These are phyloP conservation scores for Hipparchia semele DNA, from an alignment of 2,888 invertebrate species.

Conservation along the genomic window DNA sequence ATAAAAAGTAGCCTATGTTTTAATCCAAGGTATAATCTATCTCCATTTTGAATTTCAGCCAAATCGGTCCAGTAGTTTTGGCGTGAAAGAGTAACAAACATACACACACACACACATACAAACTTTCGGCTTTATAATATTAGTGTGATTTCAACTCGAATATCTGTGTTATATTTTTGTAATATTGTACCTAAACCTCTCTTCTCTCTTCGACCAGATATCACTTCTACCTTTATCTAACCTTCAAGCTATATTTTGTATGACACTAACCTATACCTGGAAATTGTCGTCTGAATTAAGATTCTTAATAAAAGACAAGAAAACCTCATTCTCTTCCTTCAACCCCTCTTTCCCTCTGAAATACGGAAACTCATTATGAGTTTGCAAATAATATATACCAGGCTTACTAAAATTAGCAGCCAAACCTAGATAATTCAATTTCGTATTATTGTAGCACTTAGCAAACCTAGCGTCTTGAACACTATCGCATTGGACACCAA, in stretches of 20 bases:
- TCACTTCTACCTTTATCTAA: too few relatives aligned
- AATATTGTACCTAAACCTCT: too few relatives aligned
- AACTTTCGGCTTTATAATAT: too few relatives aligned
- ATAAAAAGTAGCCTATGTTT: too few relatives aligned
- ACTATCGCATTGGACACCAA: slow-evolving; percentile 61
- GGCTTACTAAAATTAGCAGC: slow-evolving; percentile 62
- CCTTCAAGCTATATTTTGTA: neutral
- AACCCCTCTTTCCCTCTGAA: slow-evolving; percentile 65
- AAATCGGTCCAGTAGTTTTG: too few relatives aligned
- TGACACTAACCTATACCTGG: slow-evolving; percentile 29
- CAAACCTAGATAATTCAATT: slow-evolving; percentile 61
- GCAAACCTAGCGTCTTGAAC: slow-evolving; percentile 69
- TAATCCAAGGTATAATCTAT: too few relatives aligned
- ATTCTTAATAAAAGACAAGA: slow-evolving; percentile 50
- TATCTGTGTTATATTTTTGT: too few relatives aligned
- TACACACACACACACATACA: too few relatives aligned
- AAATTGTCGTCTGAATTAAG: slow-evolving; percentile 65
- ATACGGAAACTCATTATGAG: slow-evolving; percentile 70
- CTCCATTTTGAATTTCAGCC: too few relatives aligned
- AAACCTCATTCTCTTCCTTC: slow-evolving; percentile 67
- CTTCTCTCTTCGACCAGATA: too few relatives aligned
- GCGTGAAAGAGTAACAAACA: too few relatives aligned
- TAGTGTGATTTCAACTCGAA: too few relatives aligned
- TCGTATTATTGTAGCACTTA: slow-evolving; percentile 63
- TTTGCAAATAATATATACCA: slow-evolving; percentile 68